Conservation (phyloP, 2,113 vertebrate genomes). For the Desmodus rotundus region DNA sequence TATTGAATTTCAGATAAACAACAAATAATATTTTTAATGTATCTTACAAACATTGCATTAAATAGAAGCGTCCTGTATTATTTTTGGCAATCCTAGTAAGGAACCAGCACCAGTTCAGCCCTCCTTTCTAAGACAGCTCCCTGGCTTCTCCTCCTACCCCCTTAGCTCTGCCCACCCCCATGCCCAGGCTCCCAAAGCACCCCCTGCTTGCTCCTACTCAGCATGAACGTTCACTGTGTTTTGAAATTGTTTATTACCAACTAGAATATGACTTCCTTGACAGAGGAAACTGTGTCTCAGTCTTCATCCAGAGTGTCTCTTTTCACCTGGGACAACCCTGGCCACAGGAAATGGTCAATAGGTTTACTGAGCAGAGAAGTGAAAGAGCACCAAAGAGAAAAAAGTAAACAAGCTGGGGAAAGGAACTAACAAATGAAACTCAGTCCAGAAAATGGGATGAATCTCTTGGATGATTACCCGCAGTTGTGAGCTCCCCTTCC, state of each 20-base stretch:
- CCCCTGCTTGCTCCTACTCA: neutral
- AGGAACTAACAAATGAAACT: neutral
- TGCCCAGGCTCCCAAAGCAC: neutral
- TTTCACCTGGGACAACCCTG: neutral
- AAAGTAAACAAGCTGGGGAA: neutral
- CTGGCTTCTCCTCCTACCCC: neutral
- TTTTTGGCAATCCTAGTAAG: neutral
- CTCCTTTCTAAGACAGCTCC: neutral
- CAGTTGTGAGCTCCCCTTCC: too few relatives aligned
- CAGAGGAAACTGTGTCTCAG: neutral
- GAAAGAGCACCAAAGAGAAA: neutral
- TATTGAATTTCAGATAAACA: conserved; percentile 32
- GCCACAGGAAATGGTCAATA: neutral
- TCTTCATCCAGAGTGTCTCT: neutral
- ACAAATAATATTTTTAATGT: neutral
- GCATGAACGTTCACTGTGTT: neutral
- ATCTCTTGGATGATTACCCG: neutral
- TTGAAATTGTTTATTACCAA: neutral
- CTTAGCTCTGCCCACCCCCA: neutral
- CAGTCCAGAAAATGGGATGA: too few relatives aligned
- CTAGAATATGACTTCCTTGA: neutral
- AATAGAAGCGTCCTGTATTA: neutral
- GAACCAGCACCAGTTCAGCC: neutral
- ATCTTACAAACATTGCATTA: neutral
- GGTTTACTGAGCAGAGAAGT: neutral